Evolutionary conservation across 2,797 vertebrate species (phyloP).

Genomic region (Thripadectes ignobilis): DNA sequence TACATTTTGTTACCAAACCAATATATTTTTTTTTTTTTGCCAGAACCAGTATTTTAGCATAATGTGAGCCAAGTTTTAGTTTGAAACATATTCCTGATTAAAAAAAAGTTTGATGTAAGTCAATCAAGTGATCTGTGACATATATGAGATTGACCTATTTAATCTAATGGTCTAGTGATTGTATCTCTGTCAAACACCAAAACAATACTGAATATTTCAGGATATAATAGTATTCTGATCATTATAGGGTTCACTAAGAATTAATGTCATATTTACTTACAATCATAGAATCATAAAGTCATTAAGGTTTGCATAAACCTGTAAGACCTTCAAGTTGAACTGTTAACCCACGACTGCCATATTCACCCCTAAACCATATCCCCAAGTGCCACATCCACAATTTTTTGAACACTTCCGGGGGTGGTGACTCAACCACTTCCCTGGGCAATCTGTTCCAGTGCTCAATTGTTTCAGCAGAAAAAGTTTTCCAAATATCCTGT

Average conservation of each 20-base stretch:
- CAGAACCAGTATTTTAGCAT: neutral
- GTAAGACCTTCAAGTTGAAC: neutral
- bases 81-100: neutral
- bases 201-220: neutral
- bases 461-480: neutral
- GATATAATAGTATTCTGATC: neutral
- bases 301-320: neutral
- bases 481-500: neutral
- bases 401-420: neutral
- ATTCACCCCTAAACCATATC: neutral
- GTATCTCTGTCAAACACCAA: neutral
- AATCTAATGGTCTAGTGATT: neutral
- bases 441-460: neutral
- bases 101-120: neutral
- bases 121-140: neutral
- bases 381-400: neutral
- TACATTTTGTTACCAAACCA: neutral
- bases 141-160: neutral
- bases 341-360: neutral
- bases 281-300: neutral
- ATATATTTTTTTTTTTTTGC: neutral
- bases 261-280: neutral
- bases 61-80: neutral
- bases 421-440: neutral
- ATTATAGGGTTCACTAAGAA: neutral